Percentiles rank a stretch among this genome's conserved stretches.
These are phyloP conservation scores for Cuniculus paca DNA, from an alignment of 2,797 vertebrate genomes.

Conservation along the genomic window DNA sequence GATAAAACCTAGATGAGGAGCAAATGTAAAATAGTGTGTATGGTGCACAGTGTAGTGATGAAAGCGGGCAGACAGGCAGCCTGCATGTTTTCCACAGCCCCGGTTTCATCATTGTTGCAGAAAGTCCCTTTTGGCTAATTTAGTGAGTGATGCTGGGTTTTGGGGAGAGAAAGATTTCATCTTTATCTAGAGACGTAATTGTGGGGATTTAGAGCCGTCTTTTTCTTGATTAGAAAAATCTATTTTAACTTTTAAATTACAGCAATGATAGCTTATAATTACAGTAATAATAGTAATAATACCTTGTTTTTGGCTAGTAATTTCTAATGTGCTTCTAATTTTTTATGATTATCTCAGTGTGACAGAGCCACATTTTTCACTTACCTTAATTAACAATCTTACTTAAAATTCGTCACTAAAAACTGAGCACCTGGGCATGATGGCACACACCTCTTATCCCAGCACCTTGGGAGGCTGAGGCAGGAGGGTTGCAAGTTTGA, in stretches of 20 bases:
- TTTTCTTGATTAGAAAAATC: constrained; percentile 79
- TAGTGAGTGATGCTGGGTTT: constrained; percentile 71
- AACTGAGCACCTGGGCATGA: neutral
- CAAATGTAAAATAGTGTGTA: neutral
- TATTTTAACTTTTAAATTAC: constrained; percentile 73
- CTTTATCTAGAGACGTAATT: constrained; percentile 78
- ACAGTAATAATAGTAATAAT: constrained; percentile 69
- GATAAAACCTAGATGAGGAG: constrained; percentile 10
- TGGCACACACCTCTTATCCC: neutral
- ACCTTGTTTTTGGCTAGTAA: constrained; percentile 72
- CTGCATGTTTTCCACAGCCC: constrained; percentile 53
- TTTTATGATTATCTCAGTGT: constrained; percentile 68
- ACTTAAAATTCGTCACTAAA: constrained; percentile 48
- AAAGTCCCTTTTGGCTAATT: constrained; percentile 82
- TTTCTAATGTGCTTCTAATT: constrained; percentile 72
- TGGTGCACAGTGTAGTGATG: neutral
- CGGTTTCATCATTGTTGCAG: constrained; percentile 78
- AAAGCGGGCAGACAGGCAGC: neutral
- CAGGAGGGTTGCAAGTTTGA: neutral
- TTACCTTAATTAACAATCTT: constrained; percentile 61
- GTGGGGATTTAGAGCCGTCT: constrained; percentile 61
- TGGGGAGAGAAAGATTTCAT: constrained; percentile 67
- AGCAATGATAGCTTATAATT: constrained; percentile 75
- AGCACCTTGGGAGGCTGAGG: neutral
- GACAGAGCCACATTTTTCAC: constrained; percentile 66